Evolutionary conservation across 2,797 vertebrate species (phyloP).

Genomic region (Parambassis ranga): DNA sequence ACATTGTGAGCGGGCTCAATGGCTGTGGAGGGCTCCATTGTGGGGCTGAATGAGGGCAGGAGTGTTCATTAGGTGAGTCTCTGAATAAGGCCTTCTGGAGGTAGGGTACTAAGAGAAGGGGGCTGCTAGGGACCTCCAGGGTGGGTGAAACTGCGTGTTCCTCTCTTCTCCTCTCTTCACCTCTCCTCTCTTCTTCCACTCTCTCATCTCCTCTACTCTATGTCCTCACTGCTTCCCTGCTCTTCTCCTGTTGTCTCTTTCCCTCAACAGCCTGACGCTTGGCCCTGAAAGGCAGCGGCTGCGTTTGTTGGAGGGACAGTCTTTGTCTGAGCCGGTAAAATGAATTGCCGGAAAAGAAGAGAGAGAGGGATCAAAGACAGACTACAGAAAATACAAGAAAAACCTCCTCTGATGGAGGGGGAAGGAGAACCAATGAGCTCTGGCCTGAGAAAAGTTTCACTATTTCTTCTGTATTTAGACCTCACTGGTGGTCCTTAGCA

Average conservation of each 20-base stretch:
- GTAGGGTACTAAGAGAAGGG: constrained; percentile 65
- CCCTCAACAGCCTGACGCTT: constrained; percentile 80
- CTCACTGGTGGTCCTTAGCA: constrained; percentile 45
- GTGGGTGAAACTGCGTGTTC: constrained; percentile 73
- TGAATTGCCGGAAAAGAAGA: constrained; percentile 67
- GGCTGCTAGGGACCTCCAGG: constrained; percentile 70
- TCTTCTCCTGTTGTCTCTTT: constrained; percentile 70
- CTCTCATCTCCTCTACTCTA: constrained; percentile 26
- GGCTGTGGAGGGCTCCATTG: constrained; percentile 83
- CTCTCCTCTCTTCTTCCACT: constrained; percentile 32
- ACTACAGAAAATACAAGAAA: constrained; percentile 57
- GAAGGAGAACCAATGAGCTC: constrained; percentile 64
- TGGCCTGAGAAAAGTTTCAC: constrained; percentile 46
- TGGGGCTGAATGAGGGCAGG: constrained; percentile 84
- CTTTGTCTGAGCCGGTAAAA: constrained; percentile 69
- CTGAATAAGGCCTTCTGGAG: constrained; percentile 82
- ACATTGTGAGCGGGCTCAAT: constrained; percentile 82
- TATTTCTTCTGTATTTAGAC: constrained; percentile 39
- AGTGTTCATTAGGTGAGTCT: constrained; percentile 87
- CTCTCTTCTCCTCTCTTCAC: constrained; percentile 43
- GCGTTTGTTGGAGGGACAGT: constrained; percentile 70
- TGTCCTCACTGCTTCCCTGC: constrained; percentile 46
- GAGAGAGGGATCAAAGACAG: constrained; percentile 68
- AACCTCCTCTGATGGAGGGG: constrained; percentile 59
- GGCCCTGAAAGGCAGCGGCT: constrained; percentile 80